Base-by-base conservation (phyloP, 2,113 vertebrate species). In the Ia io region DNA sequence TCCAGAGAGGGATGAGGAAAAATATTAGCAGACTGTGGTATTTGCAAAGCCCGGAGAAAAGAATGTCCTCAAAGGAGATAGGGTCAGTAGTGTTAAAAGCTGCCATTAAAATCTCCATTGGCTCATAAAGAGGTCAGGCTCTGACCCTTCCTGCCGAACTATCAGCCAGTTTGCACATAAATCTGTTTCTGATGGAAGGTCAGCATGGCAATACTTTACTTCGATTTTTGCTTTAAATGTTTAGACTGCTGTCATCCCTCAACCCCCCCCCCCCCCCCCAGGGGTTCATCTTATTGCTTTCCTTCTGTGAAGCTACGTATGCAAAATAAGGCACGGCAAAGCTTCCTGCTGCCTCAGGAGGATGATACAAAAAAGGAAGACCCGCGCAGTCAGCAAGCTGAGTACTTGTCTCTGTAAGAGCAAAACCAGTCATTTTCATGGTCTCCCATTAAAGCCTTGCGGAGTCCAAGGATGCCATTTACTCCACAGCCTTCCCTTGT, bases 281-380 rank as follows among this genome's bases (percentile, higher is more conserved):
- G 11, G 18, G 23, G 11, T 59, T 11, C 4, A 87, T 47, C 25
- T 16, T 88, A 82, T 47, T 94, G 67, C 77, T 90, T 93, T 87
- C 49, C 77, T 94, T 96, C 79, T 87, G 78, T 67, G 79, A 79
- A 73, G 67, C 17, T 78, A 91, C 51, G 23, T 59, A 28, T 88
- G 37, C 76, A 93, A 78, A 96, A 88, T 47, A 77, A 84, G 91
- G 82, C 37, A n/a, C 37, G 17, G 25, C 37, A 73, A 73, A 42
- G 61, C 59, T 13, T 79, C 73, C 30, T 37, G 13, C 42, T 70
- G 32, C 40, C 51, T 92, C 51, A 30, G 73, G 61, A 90, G 20
- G 69, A 74, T 92, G 93, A 73, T 30, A 25, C 49, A 70, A 73
- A 94, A 79, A 74, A 69, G 74, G 47, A 94, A 96, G 56, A 53